Evolutionary conservation across 2,888 invertebrate genomes (phyloP), one percentile per base, ranked within the genome.

Genomic region (Clistopyga incitator): DNA sequence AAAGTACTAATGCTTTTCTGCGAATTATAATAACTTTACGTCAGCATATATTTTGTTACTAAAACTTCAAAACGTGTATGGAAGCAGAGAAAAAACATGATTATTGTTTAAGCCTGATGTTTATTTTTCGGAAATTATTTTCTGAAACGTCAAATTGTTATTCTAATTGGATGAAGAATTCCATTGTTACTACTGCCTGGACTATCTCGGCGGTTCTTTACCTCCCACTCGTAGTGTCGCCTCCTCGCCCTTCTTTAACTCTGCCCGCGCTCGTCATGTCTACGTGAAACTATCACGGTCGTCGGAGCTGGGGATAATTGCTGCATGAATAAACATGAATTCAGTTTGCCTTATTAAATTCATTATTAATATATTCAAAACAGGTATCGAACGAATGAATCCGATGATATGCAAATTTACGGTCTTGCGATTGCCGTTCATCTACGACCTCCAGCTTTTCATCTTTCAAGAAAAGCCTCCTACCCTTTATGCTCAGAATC

Each of bases 281-380:
- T 47, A 74, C 81, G 77, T 71, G 81, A 85, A 88, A 88, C 86
- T 87, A 88, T 87, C 86, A 77, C 78, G 82, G 78, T 83, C 78
- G 79, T 54, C 75, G 81, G 75, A 78, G 76, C 79, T 67, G 72
- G 87, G 83, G 82, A 87, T 90, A 88, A 90, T 90, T 86, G 86
- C 70, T 67, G 77, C 87, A 90, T 90, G 89, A 90, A 90, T 91
- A 89, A 89, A 87, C 88, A 90, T 87, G 86, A 88, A 82, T 82
- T 76, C 81, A 84, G 86, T 88, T 88, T 88, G 88, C 86, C 88
- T 90, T 88, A 90, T 89, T 90, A 89, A 90, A 90, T 90, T 90
- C 88, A 87, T 89, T 89, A 90, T 91, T 89, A 90, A 90, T 89
- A 88, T 89, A 90, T 90, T 90, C 89, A 88, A 89, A 89, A 88